Percentiles rank a stretch among this genome's conserved stretches.
Conservation (phyloP, 2,888 invertebrate genomes). For the Lapara coniferarum region DNA sequence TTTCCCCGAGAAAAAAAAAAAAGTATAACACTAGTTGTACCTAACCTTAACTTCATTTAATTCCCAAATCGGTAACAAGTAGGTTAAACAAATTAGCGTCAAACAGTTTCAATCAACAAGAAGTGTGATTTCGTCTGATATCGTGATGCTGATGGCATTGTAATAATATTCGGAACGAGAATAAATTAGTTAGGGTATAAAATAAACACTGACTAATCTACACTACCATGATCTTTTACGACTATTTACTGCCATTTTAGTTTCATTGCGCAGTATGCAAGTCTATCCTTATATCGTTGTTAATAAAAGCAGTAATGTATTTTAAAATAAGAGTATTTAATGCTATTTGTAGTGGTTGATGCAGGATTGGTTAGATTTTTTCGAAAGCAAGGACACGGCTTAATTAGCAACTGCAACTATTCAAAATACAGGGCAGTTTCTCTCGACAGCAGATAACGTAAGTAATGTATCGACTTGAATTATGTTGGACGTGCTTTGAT, state of each 20-base stretch:
- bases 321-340: constrained; percentile 8
- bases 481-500: background rate
- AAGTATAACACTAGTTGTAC: no score
- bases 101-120: constrained; percentile 10
- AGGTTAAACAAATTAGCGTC: background rate
- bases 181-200: constrained; percentile 37
- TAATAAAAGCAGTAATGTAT: constrained; percentile 24
- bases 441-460: constrained; percentile 35
- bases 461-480: constrained; percentile 17
- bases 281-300: background rate
- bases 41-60: no score
- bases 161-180: constrained; percentile 32
- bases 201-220: constrained; percentile 33
- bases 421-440: constrained; percentile 52
- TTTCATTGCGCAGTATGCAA: constrained; percentile 15
- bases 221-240: background rate
- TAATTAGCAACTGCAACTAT: constrained; percentile 44
- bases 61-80: background rate
- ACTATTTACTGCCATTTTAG: background rate
- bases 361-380: constrained; percentile 42
- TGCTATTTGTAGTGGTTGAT: constrained; percentile 22
- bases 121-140: constrained; percentile 9
- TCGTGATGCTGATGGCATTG: constrained; percentile 33
- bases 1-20: no score
- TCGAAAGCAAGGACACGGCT: constrained; percentile 61